Conservation (phyloP, 2,113 vertebrate species). For the Caranx ignobilis region DNA sequence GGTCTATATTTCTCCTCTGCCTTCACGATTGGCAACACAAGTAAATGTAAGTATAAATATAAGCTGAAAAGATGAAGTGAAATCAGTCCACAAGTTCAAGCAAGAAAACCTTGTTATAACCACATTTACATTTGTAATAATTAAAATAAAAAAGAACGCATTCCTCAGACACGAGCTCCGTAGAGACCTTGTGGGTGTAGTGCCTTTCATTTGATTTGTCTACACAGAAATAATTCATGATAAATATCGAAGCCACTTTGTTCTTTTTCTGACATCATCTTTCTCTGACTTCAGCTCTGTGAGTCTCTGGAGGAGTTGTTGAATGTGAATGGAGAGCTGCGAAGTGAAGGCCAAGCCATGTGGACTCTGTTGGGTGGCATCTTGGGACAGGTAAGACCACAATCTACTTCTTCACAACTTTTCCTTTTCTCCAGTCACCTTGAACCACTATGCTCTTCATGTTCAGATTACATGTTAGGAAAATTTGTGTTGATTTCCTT, state of each 20-base stretch:
- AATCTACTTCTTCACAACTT: background rate
- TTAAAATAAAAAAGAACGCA: background rate
- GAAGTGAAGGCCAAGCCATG: constrained; percentile 93
- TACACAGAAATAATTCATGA: background rate
- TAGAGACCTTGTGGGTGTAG: background rate
- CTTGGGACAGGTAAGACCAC: constrained; percentile 91
- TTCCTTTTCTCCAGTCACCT: background rate
- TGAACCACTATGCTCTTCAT: background rate
- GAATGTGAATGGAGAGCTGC: constrained; percentile 92
- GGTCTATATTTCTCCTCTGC: background rate
- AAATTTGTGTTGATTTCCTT: constrained; percentile 36
- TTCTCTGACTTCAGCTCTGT: constrained; percentile 86
- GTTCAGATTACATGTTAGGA: background rate
- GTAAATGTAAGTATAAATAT: background rate
- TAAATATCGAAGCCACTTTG: background rate
- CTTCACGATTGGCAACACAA: background rate
- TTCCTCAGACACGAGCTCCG: background rate
- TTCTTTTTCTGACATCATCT: constrained; percentile 13
- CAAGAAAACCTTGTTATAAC: background rate
- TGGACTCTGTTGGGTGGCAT: constrained; percentile 94
- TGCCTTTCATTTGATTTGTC: background rate
- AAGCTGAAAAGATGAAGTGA: too few species aligned
- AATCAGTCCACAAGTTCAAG: background rate
- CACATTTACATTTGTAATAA: background rate
- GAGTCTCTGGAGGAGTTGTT: constrained; percentile 96